Base-by-base conservation (phyloP, 2,797 vertebrate species). In the Sebastes cheni region DNA sequence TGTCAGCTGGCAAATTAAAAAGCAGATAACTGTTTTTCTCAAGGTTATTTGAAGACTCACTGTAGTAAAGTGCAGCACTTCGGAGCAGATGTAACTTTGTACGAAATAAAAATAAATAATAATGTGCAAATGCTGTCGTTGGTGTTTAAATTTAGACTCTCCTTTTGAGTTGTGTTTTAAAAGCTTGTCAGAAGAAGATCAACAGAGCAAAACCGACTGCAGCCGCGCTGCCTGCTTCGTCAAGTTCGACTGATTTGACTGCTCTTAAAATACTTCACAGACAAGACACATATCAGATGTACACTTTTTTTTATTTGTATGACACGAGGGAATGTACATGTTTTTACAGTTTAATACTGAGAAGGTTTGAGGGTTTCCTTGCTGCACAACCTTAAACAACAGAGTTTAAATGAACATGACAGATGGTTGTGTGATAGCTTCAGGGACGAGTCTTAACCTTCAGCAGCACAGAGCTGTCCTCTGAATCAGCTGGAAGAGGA, bases 361-460 rank as follows among this genome's bases (percentile, higher is more conserved):
- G 50, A 46, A 60, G 13, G 54, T 72, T 72, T 76, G 13, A 82
- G 34, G 60, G 56, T 80, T 80, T 77, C 56, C 73, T 83, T 4
- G 5, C 25, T 68, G 34, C 39, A 72, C 60, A 56, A 64, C 46
- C 27, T 66, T 67, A 72, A 78, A 76, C 59, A 52, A 79, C 85
- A 69, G 66, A 83, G 74, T 58, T 30, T 80, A 65, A 85, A 65
- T 56, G 72, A 83, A 82, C 65, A 54, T 77, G 81, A 89, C 91
- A 91, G 88, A 91, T 85, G 80, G 85, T 29, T 77, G 79, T 72
- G 61, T 67, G 66, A 72, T 72, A 29, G 81, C 81, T 79, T 75
- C 67, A 83, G 67, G 88, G 76, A 86, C 34, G 39, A 65, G 56
- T 52, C 70, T 84, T 80, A 75, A 89, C 88, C 86, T 88, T 85